These are phyloP conservation scores for Zygaena filipendulae DNA, from an alignment of 2,888 invertebrate species.

Conservation along the genomic window DNA sequence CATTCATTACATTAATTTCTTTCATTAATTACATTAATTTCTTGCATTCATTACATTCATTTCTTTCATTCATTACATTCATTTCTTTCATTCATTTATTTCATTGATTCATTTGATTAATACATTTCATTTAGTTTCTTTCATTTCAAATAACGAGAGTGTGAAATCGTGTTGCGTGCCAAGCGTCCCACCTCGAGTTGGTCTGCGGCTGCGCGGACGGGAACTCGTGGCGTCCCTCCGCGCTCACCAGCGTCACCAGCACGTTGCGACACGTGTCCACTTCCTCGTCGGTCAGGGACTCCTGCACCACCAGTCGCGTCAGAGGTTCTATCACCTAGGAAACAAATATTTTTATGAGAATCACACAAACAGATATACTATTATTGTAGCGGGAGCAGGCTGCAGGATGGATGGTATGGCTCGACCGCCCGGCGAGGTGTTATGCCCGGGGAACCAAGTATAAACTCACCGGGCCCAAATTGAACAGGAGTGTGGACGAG, in stretches of 20 bases:
- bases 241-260: slow-evolving; percentile 80
- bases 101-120: no score
- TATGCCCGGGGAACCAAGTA: no score
- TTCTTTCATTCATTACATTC: no score
- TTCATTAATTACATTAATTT: no score
- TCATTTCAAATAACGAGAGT: no score
- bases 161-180: no score
- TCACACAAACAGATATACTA: slow-evolving; percentile 3
- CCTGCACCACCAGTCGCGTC: slow-evolving; percentile 82
- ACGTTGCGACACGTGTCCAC: slow-evolving; percentile 87
- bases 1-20: no score
- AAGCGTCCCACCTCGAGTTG: slow-evolving; percentile 73
- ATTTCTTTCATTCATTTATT: no score
- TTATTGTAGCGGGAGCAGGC: slow-evolving; percentile 1
- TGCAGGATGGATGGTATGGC: no score
- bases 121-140: no score
- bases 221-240: slow-evolving; percentile 87
- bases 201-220: slow-evolving; percentile 74
- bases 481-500: slow-evolving; percentile 88
- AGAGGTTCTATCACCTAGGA: slow-evolving; percentile 82
- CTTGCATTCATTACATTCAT: no score
- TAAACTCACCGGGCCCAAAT: slow-evolving; percentile 75
- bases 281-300: slow-evolving; percentile 86
- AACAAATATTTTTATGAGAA: slow-evolving; percentile 10
- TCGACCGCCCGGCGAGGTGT: no score